phyloP scores from a whole-genome alignment of 1,140 invertebrate species.

The Bombus pascuorum region DNA sequence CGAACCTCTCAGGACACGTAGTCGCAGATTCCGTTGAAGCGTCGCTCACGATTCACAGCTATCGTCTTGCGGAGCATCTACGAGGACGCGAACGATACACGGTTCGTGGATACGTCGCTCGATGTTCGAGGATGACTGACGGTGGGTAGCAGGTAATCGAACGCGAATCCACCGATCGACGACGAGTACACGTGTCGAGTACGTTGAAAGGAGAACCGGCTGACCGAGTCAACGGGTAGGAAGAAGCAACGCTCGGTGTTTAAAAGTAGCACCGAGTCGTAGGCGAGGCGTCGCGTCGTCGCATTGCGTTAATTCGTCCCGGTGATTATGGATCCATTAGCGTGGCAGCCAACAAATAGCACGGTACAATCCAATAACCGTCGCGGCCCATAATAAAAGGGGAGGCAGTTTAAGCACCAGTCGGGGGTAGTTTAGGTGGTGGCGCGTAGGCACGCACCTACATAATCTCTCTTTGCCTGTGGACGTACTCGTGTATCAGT shows the following conservation, averaged over 20 bases:
- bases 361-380: conserved; percentile 79
- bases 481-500: no score
- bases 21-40: conserved; percentile 10
- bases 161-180: neutral
- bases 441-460: conserved; percentile 31
- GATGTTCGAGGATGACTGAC: neutral
- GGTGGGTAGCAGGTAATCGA: no score
- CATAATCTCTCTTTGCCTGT: no score
- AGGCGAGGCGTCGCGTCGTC: conserved; percentile 58
- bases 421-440: conserved; percentile 76
- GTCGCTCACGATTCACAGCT: neutral
- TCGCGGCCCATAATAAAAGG: conserved; percentile 77
- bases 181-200: neutral
- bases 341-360: conserved; percentile 78
- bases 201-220: no score
- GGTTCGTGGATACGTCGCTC: neutral
- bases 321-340: conserved; percentile 81
- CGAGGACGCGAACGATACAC: neutral
- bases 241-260: conserved; percentile 3
- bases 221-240: neutral
- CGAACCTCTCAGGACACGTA: conserved; percentile 61
- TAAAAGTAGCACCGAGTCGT: conserved; percentile 53
- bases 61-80: neutral
- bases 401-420: conserved; percentile 77
- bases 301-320: conserved; percentile 73